Conservation (phyloP, 2,113 vertebrate species). For the Datnioides undecimradiatus region DNA sequence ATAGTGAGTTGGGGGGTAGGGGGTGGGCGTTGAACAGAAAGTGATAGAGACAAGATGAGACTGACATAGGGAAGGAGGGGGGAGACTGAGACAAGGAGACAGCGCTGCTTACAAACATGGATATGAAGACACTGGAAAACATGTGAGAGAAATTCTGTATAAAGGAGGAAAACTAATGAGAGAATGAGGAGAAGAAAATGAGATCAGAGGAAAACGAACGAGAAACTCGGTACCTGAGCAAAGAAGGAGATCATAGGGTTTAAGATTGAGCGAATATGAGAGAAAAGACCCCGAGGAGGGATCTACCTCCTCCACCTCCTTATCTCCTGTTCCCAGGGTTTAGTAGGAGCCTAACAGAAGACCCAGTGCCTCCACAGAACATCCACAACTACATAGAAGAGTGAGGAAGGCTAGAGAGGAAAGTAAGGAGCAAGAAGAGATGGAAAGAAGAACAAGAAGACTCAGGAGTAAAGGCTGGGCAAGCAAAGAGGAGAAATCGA, state of each 20-base stretch:
- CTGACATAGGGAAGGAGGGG: background rate
- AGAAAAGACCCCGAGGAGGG: conserved; percentile 56
- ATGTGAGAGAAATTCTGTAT: background rate
- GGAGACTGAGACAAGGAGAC: background rate
- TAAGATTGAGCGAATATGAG: conserved; percentile 30
- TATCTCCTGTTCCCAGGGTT: conserved; percentile 64
- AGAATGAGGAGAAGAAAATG: background rate
- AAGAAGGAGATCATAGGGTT: conserved; percentile 43
- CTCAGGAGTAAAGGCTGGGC: background rate
- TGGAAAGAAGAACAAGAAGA: background rate
- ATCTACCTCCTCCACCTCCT: conserved; percentile 53
- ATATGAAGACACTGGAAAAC: conserved; percentile 1
- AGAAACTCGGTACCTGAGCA: conserved; percentile 23
- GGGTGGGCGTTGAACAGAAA: conserved; percentile 19
- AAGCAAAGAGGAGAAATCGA: background rate
- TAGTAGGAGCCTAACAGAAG: conserved; percentile 31
- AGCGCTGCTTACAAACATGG: background rate
- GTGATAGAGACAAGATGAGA: background rate
- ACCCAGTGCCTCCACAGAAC: conserved; percentile 8
- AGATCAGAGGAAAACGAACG: background rate
- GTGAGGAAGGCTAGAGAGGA: background rate
- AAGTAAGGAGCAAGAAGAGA: background rate
- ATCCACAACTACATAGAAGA: conserved; percentile 1
- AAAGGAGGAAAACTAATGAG: background rate
- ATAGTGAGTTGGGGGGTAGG: background rate